phyloP scores from a whole-genome alignment of 2,888 invertebrate species.

The Timema podura region DNA sequence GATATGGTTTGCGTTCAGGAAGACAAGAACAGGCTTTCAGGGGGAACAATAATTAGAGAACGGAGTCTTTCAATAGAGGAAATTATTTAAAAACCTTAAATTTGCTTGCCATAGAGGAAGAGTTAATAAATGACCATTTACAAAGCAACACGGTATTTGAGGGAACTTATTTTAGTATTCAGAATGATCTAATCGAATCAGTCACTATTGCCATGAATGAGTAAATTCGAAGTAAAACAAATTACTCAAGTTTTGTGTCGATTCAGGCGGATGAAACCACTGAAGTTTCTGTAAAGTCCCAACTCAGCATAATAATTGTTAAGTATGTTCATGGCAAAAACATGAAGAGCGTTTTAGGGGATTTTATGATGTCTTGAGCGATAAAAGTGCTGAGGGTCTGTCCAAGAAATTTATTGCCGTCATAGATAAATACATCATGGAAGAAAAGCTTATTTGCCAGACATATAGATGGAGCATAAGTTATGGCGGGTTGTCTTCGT shows the following conservation, averaged over 20 bases:
- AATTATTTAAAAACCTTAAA: too few relatives aligned
- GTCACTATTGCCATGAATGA: too few relatives aligned
- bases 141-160: too few relatives aligned
- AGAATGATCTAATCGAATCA: too few relatives aligned
- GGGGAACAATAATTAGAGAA: too few relatives aligned
- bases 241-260: slow-evolving; percentile 14
- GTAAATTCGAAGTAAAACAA: slow-evolving; percentile 15
- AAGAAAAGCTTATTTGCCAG: slow-evolving; percentile 20
- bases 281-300: slow-evolving; percentile 23
- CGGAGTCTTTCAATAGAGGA: too few relatives aligned
- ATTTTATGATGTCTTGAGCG: slow-evolving; percentile 16
- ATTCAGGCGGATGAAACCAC: slow-evolving; percentile 26
- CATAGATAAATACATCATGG: not conserved
- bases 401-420: slow-evolving; percentile 3
- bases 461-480: slow-evolving; percentile 22
- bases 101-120: too few relatives aligned
- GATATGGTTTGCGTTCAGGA: not conserved
- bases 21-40: too few relatives aligned
- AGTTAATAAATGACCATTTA: too few relatives aligned
- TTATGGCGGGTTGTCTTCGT: not conserved
- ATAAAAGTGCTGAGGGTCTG: not conserved
- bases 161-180: too few relatives aligned
- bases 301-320: slow-evolving; percentile 24
- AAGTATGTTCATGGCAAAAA: slow-evolving; percentile 18
- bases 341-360: slow-evolving; percentile 23